Conservation (phyloP, 1,140 invertebrate genomes). For the Ips typographus region DNA sequence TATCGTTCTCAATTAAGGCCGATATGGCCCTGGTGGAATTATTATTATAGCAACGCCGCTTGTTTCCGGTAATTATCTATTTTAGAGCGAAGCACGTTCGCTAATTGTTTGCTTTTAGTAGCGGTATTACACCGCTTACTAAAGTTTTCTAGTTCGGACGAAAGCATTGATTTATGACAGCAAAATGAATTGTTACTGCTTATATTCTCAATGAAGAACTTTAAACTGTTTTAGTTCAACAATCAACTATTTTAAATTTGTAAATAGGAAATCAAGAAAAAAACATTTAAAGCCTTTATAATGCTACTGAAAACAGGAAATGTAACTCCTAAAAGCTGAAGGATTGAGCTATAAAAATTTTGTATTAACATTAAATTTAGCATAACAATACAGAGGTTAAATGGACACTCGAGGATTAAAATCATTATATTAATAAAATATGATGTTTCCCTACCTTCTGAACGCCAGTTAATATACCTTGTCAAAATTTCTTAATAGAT, state of each 20-base stretch:
- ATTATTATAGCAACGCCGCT: constrained; percentile 9
- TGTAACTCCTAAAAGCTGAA: no score
- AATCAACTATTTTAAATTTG: no score
- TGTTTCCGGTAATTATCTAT: constrained; percentile 14
- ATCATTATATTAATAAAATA: constrained; percentile 17
- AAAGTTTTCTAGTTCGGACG: constrained; percentile 8
- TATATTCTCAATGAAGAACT: no score
- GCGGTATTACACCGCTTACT: constrained; percentile 6
- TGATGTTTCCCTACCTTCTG: background rate
- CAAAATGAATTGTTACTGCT: no score
- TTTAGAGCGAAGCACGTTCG: constrained; percentile 11
- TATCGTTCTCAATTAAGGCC: constrained; percentile 31
- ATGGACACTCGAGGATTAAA: background rate
- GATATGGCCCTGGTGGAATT: constrained; percentile 13
- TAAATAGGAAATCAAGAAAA: no score
- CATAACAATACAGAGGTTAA: constrained; percentile 3
- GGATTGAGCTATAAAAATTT: no score
- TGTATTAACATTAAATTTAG: background rate
- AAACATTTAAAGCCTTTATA: no score
- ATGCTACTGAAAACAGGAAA: no score
- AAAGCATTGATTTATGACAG: constrained; percentile 8
- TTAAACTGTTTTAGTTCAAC: no score
- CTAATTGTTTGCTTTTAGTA: constrained; percentile 13
- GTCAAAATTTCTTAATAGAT: constrained; percentile 25
- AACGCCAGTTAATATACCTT: constrained; percentile 5